Conservation (phyloP, 35 echinoderm and acorn worm genomes). For the Stichopus chloronotus region DNA sequence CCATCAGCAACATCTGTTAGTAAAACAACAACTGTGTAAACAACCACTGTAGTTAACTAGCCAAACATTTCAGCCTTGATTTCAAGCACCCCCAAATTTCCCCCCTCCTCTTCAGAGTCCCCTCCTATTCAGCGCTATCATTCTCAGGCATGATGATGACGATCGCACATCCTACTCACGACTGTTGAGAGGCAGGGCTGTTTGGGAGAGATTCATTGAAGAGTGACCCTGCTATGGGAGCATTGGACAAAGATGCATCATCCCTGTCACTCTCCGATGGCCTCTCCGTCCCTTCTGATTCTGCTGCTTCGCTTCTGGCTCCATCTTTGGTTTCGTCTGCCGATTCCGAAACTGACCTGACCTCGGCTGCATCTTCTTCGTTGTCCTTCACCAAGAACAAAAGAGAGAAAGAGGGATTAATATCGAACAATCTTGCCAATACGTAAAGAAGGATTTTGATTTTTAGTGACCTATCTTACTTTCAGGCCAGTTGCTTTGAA, state of each 20-base stretch:
- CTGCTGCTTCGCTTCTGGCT: slow-evolving; percentile 77
- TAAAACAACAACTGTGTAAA: too few relatives aligned
- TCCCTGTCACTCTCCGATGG: slow-evolving; percentile 87
- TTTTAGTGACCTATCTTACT: not conserved
- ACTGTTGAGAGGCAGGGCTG: slow-evolving; percentile 86
- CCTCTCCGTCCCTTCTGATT: slow-evolving; percentile 79
- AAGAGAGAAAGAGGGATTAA: not conserved
- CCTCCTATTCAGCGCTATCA: too few relatives aligned
- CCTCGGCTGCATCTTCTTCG: slow-evolving; percentile 54
- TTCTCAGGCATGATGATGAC: too few relatives aligned
- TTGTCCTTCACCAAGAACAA: slow-evolving; percentile 32
- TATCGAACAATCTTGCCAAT: not conserved
- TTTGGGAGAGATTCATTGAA: slow-evolving; percentile 88
- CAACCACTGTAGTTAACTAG: too few relatives aligned
- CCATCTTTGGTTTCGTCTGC: slow-evolving; percentile 87
- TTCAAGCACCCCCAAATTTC: too few relatives aligned
- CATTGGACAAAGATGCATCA: slow-evolving; percentile 55
- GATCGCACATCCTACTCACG: slow-evolving; percentile 14
- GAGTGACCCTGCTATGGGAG: slow-evolving; percentile 31
- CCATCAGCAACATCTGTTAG: too few relatives aligned
- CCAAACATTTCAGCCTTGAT: too few relatives aligned
- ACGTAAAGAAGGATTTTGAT: not conserved
- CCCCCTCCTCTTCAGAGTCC: too few relatives aligned
- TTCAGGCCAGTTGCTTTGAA: not conserved
- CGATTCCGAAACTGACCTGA: slow-evolving; percentile 3